Percentiles rank a stretch among this genome's conserved stretches.
Conservation (phyloP, 2,888 invertebrate species). For the Drosophila histrio region DNA sequence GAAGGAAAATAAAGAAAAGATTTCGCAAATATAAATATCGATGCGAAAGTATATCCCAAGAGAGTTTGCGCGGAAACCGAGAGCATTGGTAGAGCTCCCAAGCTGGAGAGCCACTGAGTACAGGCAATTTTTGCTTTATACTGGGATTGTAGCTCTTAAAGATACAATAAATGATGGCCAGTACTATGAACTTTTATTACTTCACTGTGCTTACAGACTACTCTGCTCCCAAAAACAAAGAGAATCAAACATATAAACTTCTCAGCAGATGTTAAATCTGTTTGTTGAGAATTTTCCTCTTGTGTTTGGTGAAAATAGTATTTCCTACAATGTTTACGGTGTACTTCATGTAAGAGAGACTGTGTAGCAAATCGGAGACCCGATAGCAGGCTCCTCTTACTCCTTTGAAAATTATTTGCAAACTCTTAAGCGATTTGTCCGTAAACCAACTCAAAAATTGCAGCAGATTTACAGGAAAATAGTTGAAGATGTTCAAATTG, state of each 20-base stretch:
- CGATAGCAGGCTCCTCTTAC: not conserved
- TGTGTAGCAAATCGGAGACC: not conserved
- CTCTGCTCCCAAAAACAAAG: not conserved
- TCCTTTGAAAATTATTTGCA: constrained; percentile 21
- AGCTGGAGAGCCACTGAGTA: not conserved
- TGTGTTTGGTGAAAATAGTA: constrained; percentile 25
- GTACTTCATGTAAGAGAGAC: constrained; percentile 6
- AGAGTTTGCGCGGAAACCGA: not conserved
- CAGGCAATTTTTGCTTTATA: not conserved
- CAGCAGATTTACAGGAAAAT: not conserved
- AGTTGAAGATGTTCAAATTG: not conserved
- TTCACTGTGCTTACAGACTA: not conserved
- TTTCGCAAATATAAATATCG: not conserved
- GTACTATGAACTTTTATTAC: no score
- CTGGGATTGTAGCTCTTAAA: constrained; percentile 4
- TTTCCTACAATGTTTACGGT: constrained; percentile 15
- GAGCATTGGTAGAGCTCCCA: not conserved
- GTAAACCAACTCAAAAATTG: not conserved
- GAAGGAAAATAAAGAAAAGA: no score
- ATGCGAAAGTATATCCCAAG: not conserved
- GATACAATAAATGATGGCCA: not conserved
- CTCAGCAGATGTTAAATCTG: no score
- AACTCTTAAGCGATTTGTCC: not conserved
- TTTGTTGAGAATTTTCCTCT: constrained; percentile 25
- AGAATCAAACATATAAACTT: not conserved